Percentiles rank a stretch among this genome's conserved stretches.
Conservation (phyloP, 2,797 vertebrate genomes). For the Gymnoscopelus microlampas region DNA sequence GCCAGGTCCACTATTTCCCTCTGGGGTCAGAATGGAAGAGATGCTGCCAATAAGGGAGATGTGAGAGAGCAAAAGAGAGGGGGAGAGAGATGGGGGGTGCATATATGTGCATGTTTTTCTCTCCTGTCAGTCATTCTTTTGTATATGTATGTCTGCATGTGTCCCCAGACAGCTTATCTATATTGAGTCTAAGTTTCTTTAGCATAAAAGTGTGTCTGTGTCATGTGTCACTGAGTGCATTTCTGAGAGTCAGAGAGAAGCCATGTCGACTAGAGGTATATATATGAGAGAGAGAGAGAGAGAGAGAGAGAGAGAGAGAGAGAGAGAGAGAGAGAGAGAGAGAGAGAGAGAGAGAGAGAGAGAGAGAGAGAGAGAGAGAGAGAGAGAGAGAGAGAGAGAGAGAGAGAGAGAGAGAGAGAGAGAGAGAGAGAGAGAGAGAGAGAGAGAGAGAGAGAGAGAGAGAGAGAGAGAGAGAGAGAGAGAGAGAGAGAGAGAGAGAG, state of each 20-base stretch:
- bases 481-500: slow-evolving; percentile 11
- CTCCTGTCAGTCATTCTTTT: slow-evolving; percentile 51
- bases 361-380: slow-evolving; percentile 24
- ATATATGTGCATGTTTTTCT: slow-evolving; percentile 4
- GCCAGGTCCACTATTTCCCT: slow-evolving; percentile 71
- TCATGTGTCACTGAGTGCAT: slow-evolving; percentile 15
- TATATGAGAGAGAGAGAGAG: slow-evolving; percentile 6
- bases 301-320: slow-evolving; percentile 19
- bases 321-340: slow-evolving; percentile 2
- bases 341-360: slow-evolving; percentile 21
- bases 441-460: not conserved
- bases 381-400: slow-evolving; percentile 23
- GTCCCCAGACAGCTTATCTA: slow-evolving; percentile 47
- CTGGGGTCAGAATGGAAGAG: slow-evolving; percentile 71
- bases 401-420: slow-evolving; percentile 5
- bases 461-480: slow-evolving; percentile 8
- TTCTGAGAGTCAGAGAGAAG: not conserved
- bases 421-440: slow-evolving; percentile 7
- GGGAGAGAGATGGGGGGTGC: not conserved
- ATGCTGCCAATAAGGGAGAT: slow-evolving; percentile 69
- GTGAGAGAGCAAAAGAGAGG: slow-evolving; percentile 9
- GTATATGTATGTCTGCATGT: slow-evolving; percentile 38
- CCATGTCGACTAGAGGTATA: not conserved
- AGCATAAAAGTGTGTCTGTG: not conserved
- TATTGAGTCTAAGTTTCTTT: slow-evolving; percentile 41